Percentiles rank a stretch among this genome's conserved stretches.
Evolutionary conservation across 1,140 invertebrate genomes (phyloP).

Genomic region (Drosophila neocordata): DNA sequence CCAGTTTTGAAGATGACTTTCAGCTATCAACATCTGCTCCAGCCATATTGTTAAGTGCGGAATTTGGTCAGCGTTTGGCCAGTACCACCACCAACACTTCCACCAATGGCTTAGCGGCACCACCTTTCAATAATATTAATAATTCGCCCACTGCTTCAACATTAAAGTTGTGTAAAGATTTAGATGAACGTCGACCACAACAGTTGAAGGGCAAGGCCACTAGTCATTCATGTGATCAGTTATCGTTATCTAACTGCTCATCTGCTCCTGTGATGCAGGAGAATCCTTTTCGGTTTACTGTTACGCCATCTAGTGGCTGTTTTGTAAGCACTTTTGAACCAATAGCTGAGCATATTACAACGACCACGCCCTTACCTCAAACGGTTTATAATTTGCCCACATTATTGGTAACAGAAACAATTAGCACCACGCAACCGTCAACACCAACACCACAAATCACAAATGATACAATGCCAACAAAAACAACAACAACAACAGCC

Average conservation of each 20-base stretch:
- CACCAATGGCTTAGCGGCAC: neutral
- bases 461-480: slow-evolving; percentile 8
- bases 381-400: slow-evolving; percentile 54
- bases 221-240: slow-evolving; percentile 63
- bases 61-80: slow-evolving; percentile 39
- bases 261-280: slow-evolving; percentile 49
- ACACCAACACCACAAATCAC: neutral
- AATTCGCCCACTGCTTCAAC: slow-evolving; percentile 74
- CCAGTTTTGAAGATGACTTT: slow-evolving; percentile 65
- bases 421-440: slow-evolving; percentile 8
- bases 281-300: slow-evolving; percentile 66
- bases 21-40: slow-evolving; percentile 72
- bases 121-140: slow-evolving; percentile 32
- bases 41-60: slow-evolving; percentile 59
- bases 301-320: slow-evolving; percentile 9
- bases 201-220: slow-evolving; percentile 34
- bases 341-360: slow-evolving; percentile 54
- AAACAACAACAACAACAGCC: slow-evolving; percentile 12
- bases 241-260: slow-evolving; percentile 40
- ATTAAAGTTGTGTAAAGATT: slow-evolving; percentile 61
- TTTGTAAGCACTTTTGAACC: slow-evolving; percentile 69
- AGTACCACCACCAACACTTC: neutral
- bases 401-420: slow-evolving; percentile 49
- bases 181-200: slow-evolving; percentile 46
- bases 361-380: slow-evolving; percentile 32